phyloP scores from a whole-genome alignment of 2,888 invertebrate species.

The Mimachlamys varia region DNA sequence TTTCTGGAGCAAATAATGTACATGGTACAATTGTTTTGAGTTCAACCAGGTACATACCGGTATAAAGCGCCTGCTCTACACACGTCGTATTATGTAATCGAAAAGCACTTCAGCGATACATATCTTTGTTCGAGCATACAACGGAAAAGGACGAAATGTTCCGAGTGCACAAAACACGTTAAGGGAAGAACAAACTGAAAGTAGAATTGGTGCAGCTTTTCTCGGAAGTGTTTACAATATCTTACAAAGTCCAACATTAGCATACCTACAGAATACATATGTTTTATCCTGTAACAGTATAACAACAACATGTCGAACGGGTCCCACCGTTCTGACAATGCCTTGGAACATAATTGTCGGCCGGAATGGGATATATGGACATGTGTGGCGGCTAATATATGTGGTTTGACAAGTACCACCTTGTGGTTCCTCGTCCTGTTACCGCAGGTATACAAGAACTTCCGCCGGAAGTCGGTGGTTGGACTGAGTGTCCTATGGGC shows the following conservation, averaged over 20 bases:
- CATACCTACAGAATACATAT: neutral
- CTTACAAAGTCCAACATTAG: neutral
- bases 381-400: constrained; percentile 60
- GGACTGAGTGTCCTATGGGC: constrained; percentile 66
- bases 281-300: neutral
- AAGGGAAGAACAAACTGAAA: neutral
- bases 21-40: too few relatives aligned
- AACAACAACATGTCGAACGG: neutral
- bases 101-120: too few relatives aligned
- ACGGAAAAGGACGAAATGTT: too few relatives aligned
- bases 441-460: constrained; percentile 67
- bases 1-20: too few relatives aligned
- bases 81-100: too few relatives aligned
- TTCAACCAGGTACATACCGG: too few relatives aligned
- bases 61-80: too few relatives aligned
- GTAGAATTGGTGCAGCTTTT: neutral
- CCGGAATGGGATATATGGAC: constrained; percentile 61
- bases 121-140: too few relatives aligned
- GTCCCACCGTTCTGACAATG: neutral
- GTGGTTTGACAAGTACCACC: constrained; percentile 61
- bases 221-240: neutral
- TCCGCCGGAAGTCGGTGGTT: constrained; percentile 64
- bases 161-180: neutral
- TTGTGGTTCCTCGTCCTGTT: constrained; percentile 67
- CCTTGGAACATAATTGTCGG: constrained; percentile 63